phyloP scores from a whole-genome alignment of 2,888 invertebrate genomes.

The Agriopis marginaria region DNA sequence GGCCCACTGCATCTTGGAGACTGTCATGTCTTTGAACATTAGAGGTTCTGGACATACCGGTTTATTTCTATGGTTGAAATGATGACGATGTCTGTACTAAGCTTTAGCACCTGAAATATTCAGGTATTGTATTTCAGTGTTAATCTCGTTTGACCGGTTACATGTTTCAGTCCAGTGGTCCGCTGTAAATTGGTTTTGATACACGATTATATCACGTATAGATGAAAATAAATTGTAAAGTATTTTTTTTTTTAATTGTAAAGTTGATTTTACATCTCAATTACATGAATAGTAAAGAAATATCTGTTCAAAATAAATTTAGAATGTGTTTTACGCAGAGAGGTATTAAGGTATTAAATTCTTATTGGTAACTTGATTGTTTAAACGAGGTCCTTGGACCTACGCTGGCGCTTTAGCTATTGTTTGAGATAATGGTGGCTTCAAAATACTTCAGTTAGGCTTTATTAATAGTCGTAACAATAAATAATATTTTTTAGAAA shows the following conservation, averaged over 20 bases:
- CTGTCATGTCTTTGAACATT: no score
- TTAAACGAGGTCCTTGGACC: no score
- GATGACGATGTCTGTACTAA: not conserved
- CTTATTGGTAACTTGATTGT: no score
- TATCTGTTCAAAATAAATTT: no score
- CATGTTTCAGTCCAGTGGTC: constrained; percentile 3
- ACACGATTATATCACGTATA: not conserved
- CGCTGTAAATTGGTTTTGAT: constrained; percentile 6
- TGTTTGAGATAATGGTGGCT: no score
- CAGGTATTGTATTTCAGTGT: constrained; percentile 9
- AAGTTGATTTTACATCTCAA: not conserved
- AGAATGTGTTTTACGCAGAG: not conserved
- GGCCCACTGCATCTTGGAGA: no score
- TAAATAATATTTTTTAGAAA: no score
- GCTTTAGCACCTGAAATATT: not conserved
- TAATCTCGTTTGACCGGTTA: constrained; percentile 6
- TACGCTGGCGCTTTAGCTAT: no score
- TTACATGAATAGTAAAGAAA: not conserved
- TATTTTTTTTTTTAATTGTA: no score
- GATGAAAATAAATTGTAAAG: not conserved
- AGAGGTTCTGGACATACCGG: no score
- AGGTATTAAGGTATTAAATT: not conserved
- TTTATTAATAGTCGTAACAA: no score
- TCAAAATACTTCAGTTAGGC: no score
- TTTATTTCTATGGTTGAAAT: not conserved